Conservation (phyloP, 2,797 vertebrate genomes). For the Scomberomorus guttatus region DNA sequence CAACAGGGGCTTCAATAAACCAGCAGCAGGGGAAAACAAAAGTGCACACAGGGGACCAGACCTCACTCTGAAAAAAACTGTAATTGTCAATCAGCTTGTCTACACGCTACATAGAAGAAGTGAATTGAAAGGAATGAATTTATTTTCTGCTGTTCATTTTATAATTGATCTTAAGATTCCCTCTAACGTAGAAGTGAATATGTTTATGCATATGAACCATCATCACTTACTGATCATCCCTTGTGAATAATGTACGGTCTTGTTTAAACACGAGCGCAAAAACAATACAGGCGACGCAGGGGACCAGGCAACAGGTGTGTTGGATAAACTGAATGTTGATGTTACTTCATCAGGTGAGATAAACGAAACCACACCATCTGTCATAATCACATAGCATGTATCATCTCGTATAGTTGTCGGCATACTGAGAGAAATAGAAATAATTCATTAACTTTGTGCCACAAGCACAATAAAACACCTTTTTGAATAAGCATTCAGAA, state of each 20-base stretch:
- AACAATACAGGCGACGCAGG: constrained; percentile 48
- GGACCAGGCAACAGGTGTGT: constrained; percentile 74
- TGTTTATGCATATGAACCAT: not conserved
- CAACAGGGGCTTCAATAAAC: constrained; percentile 76
- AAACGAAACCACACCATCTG: constrained; percentile 70
- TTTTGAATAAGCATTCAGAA: not conserved
- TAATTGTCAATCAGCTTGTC: not conserved
- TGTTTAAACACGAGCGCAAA: constrained; percentile 51
- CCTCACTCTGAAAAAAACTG: constrained; percentile 14
- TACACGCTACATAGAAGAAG: not conserved
- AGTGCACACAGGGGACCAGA: constrained; percentile 52
- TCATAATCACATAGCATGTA: constrained; percentile 30
- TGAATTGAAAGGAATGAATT: not conserved
- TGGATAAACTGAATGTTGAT: constrained; percentile 32
- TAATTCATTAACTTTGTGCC: not conserved
- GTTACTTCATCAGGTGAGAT: constrained; percentile 57
- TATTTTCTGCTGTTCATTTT: not conserved
- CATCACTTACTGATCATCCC: constrained; percentile 6
- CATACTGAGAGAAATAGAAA: constrained; percentile 11
- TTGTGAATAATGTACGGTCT: constrained; percentile 24
- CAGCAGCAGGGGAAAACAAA: constrained; percentile 72
- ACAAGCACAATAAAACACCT: not conserved
- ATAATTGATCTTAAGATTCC: not conserved
- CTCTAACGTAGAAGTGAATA: not conserved
- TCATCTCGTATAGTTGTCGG: constrained; percentile 6